These are phyloP conservation scores for Phytoseiulus persimilis DNA, from an alignment of 2,888 invertebrate species.

Conservation along the genomic window DNA sequence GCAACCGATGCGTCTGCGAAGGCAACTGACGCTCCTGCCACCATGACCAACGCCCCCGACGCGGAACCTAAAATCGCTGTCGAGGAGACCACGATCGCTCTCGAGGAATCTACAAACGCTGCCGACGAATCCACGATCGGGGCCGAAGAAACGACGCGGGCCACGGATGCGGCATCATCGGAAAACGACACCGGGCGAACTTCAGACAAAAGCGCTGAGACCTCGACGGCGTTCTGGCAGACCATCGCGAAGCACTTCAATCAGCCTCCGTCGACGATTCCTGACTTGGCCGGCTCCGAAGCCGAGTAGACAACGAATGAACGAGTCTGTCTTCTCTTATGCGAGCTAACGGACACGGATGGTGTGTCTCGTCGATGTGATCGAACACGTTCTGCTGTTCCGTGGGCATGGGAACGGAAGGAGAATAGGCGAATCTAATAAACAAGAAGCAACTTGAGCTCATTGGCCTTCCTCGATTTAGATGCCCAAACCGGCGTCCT, in stretches of 20 bases:
- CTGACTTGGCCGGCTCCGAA: background rate
- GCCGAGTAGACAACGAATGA: background rate
- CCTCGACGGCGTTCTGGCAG: conserved; percentile 27
- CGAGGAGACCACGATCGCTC: background rate
- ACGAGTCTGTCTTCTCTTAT: background rate
- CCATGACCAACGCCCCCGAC: background rate
- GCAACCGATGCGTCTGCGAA: background rate
- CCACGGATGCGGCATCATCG: background rate
- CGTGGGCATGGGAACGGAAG: too few relatives aligned
- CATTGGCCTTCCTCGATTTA: too few relatives aligned
- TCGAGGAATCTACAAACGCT: background rate
- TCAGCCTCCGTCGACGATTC: conserved; percentile 1
- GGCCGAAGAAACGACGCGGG: background rate
- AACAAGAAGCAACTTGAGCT: too few relatives aligned
- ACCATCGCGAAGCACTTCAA: conserved; percentile 8
- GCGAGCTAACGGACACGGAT: background rate
- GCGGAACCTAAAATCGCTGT: background rate
- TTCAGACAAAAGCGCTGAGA: background rate
- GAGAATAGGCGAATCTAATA: too few relatives aligned
- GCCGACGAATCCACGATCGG: background rate
- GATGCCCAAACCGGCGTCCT: too few relatives aligned
- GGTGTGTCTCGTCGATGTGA: background rate
- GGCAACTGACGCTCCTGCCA: background rate
- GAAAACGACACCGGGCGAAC: background rate
- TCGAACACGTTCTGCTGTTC: too few relatives aligned